Evolutionary conservation across 2,888 invertebrate genomes (phyloP).

Genomic region (Synanthedon tipuliformis): DNA sequence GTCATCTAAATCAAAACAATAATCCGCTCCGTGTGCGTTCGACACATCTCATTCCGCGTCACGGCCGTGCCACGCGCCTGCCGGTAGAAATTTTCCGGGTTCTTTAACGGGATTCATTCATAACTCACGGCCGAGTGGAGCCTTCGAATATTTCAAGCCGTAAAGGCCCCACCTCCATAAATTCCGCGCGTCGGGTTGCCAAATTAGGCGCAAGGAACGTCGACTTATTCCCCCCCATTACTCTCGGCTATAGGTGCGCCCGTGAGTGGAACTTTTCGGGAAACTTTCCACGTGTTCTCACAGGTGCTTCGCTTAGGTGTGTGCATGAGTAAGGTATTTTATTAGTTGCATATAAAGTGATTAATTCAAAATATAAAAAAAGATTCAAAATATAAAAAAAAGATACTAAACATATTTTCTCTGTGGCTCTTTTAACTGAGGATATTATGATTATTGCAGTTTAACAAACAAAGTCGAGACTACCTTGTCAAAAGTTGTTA

Average conservation of each 20-base stretch:
- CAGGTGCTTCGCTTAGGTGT: slow-evolving; percentile 37
- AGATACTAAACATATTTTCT: no score
- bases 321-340: not conserved
- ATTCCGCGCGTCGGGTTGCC: slow-evolving; percentile 69
- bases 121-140: slow-evolving; percentile 68
- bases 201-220: slow-evolving; percentile 67
- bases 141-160: slow-evolving; percentile 68
- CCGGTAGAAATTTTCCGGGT: slow-evolving; percentile 67
- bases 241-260: slow-evolving; percentile 17
- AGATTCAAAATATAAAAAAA: no score
- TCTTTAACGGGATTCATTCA: slow-evolving; percentile 69
- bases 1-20: slow-evolving; percentile 11
- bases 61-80: slow-evolving; percentile 26
- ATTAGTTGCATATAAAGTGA: no score
- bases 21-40: slow-evolving; percentile 8
- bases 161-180: slow-evolving; percentile 57
- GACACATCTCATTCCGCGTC: slow-evolving; percentile 22
- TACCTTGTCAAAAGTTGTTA: no score
- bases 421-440: no score
- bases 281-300: slow-evolving; percentile 49
- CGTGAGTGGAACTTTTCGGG: slow-evolving; percentile 35
- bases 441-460: no score
- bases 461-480: no score
- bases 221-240: slow-evolving; percentile 61
- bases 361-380: no score